Evolutionary conservation across 1,140 invertebrate species (phyloP).

Genomic region (Rhopalosiphum maidis): DNA sequence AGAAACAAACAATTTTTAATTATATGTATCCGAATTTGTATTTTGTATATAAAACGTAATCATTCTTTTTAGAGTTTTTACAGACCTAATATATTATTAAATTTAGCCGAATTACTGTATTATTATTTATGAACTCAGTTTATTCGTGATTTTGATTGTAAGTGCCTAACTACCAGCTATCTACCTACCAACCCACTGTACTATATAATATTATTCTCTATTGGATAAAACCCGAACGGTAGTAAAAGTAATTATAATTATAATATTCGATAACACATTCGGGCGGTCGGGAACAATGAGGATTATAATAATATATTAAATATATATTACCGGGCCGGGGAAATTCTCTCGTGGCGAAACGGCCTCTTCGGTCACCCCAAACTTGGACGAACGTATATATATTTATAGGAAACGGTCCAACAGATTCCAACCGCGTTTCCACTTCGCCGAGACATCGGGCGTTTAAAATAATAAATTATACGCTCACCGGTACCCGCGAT

Average conservation of each 20-base stretch:
- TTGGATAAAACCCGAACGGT: background rate
- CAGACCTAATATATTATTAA: background rate
- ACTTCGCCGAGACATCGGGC: background rate
- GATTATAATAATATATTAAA: constrained; percentile 12
- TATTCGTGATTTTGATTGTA: background rate
- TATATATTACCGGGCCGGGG: background rate
- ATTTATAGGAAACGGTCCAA: constrained; percentile 15
- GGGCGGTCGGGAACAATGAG: background rate
- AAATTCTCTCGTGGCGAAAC: background rate
- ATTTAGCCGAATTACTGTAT: background rate
- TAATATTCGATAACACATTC: background rate
- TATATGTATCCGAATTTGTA: background rate
- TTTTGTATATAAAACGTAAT: background rate
- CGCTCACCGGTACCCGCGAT: background rate
- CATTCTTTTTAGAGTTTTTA: background rate
- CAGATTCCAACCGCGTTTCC: background rate
- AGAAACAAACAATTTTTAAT: background rate
- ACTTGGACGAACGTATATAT: background rate
- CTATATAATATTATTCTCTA: background rate
- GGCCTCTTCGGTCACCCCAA: background rate
- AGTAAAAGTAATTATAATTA: background rate
- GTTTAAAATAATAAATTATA: constrained; percentile 16
- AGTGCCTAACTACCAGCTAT: background rate
- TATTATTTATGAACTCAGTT: background rate
- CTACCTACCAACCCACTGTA: no score